Percentiles rank a stretch among this genome's conserved stretches.
Conservation (phyloP, 1,140 invertebrate species). For the Neodiprion fabricii region DNA sequence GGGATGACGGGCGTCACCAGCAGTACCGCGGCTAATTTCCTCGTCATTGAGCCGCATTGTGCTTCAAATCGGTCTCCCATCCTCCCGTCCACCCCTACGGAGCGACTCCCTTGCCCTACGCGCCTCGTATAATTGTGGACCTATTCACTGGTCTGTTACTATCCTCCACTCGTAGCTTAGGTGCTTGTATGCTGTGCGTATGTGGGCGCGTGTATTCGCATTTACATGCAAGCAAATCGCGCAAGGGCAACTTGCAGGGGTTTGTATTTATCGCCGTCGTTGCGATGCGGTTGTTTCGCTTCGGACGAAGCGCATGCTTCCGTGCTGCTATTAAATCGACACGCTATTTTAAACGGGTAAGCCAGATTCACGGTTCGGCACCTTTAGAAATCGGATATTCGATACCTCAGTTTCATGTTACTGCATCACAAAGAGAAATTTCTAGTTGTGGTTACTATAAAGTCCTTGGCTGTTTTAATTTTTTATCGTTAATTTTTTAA, state of each 20-base stretch:
- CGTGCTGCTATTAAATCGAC: not conserved
- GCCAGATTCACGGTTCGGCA: not conserved
- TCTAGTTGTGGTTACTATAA: too few species aligned
- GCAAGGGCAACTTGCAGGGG: too few species aligned
- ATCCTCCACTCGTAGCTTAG: too few species aligned
- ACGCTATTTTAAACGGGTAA: not conserved
- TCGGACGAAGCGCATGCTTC: not conserved
- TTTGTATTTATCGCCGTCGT: not conserved
- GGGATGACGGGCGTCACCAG: conserved; percentile 50
- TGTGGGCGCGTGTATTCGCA: not conserved
- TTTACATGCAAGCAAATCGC: too few species aligned
- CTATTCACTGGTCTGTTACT: not conserved
- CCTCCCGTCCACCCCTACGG: conserved; percentile 31
- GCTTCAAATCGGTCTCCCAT: conserved; percentile 48
- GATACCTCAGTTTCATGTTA: not conserved
- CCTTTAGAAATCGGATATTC: not conserved
- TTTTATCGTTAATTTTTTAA: too few species aligned
- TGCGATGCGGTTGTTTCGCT: not conserved
- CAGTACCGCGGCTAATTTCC: conserved; percentile 54
- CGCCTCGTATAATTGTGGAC: not conserved
- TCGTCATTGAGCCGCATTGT: conserved; percentile 53
- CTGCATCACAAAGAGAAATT: too few species aligned
- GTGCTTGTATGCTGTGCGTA: not conserved
- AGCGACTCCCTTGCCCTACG: conserved; percentile 20
- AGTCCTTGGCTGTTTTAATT: too few species aligned